Percentiles rank a stretch among this genome's conserved stretches.
Evolutionary conservation across 2,888 invertebrate genomes (phyloP).

Genomic region (Diloba caeruleocephala): DNA sequence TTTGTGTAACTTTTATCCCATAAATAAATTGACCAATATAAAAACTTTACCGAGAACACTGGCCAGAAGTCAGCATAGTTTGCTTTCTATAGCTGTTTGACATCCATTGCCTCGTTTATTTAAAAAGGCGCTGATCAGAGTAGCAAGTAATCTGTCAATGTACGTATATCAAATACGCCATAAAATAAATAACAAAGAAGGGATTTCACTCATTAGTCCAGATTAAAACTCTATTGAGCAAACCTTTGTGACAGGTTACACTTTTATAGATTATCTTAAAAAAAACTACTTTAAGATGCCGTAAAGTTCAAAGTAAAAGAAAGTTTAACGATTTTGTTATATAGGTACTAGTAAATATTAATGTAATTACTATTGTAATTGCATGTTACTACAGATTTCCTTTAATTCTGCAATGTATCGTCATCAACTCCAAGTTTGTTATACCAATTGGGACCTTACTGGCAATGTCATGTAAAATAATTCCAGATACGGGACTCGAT

Average conservation of each 20-base stretch:
- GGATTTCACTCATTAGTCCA: slow-evolving; percentile 26
- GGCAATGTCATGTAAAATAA: too few relatives aligned
- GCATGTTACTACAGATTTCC: too few relatives aligned
- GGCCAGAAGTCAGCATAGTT: slow-evolving; percentile 19
- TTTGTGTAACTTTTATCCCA: slow-evolving; percentile 29
- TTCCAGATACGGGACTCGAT: too few relatives aligned
- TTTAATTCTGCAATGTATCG: too few relatives aligned
- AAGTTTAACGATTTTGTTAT: too few relatives aligned
- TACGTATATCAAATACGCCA: slow-evolving; percentile 8
- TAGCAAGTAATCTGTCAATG: neutral
- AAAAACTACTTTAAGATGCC: slow-evolving; percentile 16
- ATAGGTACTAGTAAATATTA: too few relatives aligned
- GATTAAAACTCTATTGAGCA: slow-evolving; percentile 25
- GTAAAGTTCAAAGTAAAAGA: slow-evolving; percentile 10
- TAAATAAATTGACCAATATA: slow-evolving; percentile 24
- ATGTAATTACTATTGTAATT: too few relatives aligned
- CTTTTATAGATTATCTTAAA: slow-evolving; percentile 15
- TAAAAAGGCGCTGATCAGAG: slow-evolving; percentile 1
- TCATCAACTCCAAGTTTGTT: too few relatives aligned
- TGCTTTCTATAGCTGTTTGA: neutral
- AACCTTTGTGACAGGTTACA: slow-evolving; percentile 19
- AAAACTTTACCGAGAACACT: slow-evolving; percentile 22
- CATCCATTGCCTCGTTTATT: slow-evolving; percentile 3
- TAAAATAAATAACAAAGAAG: slow-evolving; percentile 30
- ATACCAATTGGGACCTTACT: too few relatives aligned